Evolutionary conservation across 2,888 invertebrate genomes (phyloP), one percentile per base, ranked within the genome.

Genomic region (Meloe dianella): DNA sequence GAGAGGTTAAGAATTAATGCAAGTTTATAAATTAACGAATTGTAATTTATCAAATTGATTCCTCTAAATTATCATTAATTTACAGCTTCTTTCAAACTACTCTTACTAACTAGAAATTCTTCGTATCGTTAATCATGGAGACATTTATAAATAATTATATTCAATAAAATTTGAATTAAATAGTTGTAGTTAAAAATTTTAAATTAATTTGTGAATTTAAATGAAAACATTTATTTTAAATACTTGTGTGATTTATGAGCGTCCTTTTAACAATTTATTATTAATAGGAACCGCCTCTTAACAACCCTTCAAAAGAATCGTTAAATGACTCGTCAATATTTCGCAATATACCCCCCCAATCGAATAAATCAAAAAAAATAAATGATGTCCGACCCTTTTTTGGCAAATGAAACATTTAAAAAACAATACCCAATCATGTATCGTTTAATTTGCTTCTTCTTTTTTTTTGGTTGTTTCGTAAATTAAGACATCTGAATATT

Each of bases 401-500:
- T 54, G 14, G 54, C 54, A 27, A 54, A 54, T 54, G 54, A 10
- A n/a, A 22, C 22, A 51, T 51, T 22, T 22, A 8, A 47, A 20
- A 8, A 54, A 54, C 54, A 54, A 54, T 54, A 54, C 5, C 54
- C 10, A 54, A 54, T 54, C 24, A 54, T 20, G 14, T 35, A 35
- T 17, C 41, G n/a, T 38, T 38, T 38, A 1, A n/a, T 38, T n/a
- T 27, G 27, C 27, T 10, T 12, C 1, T 10, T 35, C 9, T 2
- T 35, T 10, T 60, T 63, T 51, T 60, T n/a, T n/a, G n/a, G n/a
- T n/a, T n/a, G n/a, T 51, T 35, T 61, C 60, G 60, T 61, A 63
- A 68, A 68, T 68, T 66, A 70, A 69, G 68, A 70, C 70, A 68
- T 66, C 71, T 72, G 71, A 70, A 74, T 74, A 72, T 71, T 72